Evolutionary conservation across 1,140 invertebrate genomes (phyloP).

Genomic region (Agraylea sexmaculata): DNA sequence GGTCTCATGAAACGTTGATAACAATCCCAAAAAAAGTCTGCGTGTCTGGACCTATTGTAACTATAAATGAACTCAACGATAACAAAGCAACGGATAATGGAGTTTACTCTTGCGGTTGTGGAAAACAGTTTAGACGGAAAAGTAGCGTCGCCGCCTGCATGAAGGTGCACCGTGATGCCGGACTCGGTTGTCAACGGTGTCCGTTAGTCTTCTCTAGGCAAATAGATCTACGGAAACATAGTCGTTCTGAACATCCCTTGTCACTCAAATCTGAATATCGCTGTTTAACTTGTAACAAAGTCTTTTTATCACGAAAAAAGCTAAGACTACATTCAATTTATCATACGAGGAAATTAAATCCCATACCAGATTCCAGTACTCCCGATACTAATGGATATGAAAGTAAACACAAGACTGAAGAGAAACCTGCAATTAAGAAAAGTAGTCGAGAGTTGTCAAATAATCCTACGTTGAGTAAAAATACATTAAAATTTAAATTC

Average conservation of each 20-base stretch:
- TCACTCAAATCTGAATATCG: slow-evolving; percentile 1
- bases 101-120: slow-evolving; percentile 6
- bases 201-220: slow-evolving; percentile 1
- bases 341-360: slow-evolving; percentile 1
- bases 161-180: slow-evolving; percentile 7
- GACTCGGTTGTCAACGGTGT: slow-evolving; percentile 12
- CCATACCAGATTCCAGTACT: neutral
- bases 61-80: neutral
- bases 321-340: slow-evolving; percentile 1
- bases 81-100: slow-evolving; percentile 1
- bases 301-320: neutral
- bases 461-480: neutral
- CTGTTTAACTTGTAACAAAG: slow-evolving; percentile 6
- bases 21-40: neutral
- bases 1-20: slow-evolving; percentile 2
- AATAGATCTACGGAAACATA: slow-evolving; percentile 8
- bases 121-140: slow-evolving; percentile 8
- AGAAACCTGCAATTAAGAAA: no score
- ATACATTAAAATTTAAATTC: slow-evolving; percentile 14
- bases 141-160: slow-evolving; percentile 12
- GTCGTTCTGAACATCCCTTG: neutral
- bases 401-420: slow-evolving; percentile 6
- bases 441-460: neutral
- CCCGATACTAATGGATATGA: neutral
- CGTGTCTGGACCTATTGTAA: neutral